Evolutionary conservation across 2,888 invertebrate genomes (phyloP), one percentile per base, ranked within the genome.

Genomic region (Monopis laevigella): DNA sequence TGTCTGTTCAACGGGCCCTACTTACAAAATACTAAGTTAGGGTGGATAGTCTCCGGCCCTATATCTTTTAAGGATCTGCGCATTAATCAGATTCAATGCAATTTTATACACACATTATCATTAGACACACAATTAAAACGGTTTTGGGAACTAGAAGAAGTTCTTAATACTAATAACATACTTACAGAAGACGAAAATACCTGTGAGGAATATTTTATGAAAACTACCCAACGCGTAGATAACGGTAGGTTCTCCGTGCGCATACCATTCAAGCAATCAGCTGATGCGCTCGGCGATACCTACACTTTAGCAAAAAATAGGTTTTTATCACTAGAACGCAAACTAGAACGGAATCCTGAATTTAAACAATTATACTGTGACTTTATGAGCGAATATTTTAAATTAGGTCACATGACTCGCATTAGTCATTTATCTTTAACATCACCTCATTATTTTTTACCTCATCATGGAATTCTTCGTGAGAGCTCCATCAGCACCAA

Each of bases 71-170:
- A 40, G 5, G 13, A 41, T 17, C 27, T 34, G 12, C 13, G 29
- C 42, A 34, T 6, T 8, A 29, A 32, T 13, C 38, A 39, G 3
- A 16, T 45, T 19, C 41, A 47, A 1, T 49, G 48, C 27, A 47
- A 49, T 40, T n/a, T n/a, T n/a, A n/a, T n/a, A n/a, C 42, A 43
- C n/a, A 28, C 41, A 3, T 28, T 32, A 13, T 14, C 40, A 12
- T 17, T 43, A 21, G 42, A 47, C 17, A 30, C 11, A 14, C 40
- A 45, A 27, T 30, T 47, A 13, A 39, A 24, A 38, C 30, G 40
- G 28, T 50, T 50, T 40, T 50, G 47, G 47, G 47, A 48, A 19
- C 21, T 47, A 1, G 48, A 50, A 17, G 48, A 50, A 34, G 24
- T 45, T 21, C 34, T 39, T 21, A 42, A 12, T 10, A 11, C 10